Base-by-base conservation (phyloP, 2,113 vertebrate genomes). In the Thunnus thynnus region DNA sequence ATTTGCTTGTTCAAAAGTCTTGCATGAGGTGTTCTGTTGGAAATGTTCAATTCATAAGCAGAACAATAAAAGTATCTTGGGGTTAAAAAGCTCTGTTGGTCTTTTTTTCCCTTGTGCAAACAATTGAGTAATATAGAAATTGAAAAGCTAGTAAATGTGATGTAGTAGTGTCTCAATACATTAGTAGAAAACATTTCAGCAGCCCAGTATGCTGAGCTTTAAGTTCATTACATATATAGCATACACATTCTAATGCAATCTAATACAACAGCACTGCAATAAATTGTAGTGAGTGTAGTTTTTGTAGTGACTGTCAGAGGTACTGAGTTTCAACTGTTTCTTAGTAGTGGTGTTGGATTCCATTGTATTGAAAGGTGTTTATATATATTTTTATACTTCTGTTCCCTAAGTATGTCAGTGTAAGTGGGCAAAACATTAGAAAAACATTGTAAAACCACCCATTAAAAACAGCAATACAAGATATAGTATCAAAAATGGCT, bases 61-160 rank as follows among this genome's bases (percentile, higher is more conserved):
- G 52, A 82, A 82, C 56, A 91, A 86, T 89, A 88, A 89, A 86
- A 77, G 54, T 71, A 56, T 67, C 72, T 82, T 89, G 47, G 51
- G 46, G 11, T 78, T 84, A 50, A 72, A 82, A 70, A 13, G 36
- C 25, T 72, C 17, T 52, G 58, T n/a, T 44, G 50, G 13, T 57
- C 5, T 18, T 63, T 56, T 30, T 44, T 36, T 30, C 11, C 20
- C 76, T 32, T 52, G 56, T 61, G n/a, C 56, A 78, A 18, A 55
- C 1, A 36, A 30, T 30, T 30, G 27, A 30, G 27, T 30, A 30
- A 30, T 30, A 30, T 30, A 30, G 27, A 66, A 36, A 61, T 1
- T 3, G 36, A 27, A 22, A 66, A 5, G 4, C 2, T 14, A 47
- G 30, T 3, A 41, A 30, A 30, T 30, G 27, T 30, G 27, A 30